phyloP scores from a whole-genome alignment of 1,140 invertebrate genomes.

The Cherax quadricarinatus region DNA sequence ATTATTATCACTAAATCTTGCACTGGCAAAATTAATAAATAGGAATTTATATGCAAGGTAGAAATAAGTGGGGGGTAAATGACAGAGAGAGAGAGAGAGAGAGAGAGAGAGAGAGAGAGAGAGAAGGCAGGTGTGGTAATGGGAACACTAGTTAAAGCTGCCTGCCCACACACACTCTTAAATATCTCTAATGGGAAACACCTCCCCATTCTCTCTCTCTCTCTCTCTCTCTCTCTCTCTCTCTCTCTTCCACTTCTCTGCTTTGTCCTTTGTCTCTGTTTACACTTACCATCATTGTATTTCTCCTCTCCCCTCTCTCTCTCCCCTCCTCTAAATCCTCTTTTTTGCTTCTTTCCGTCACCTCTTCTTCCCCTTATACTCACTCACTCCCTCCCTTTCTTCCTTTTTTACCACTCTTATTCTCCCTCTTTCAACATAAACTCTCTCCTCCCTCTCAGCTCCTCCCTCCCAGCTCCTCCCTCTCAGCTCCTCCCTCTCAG shows the following conservation, averaged over 20 bases:
- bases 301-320: not conserved
- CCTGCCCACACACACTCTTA: not conserved
- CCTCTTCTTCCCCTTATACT: not conserved
- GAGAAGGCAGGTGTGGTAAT: not conserved
- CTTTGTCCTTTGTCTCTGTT: not conserved
- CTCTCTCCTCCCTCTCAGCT: not conserved
- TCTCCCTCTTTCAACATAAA: not conserved
- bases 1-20: too few relatives aligned
- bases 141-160: not conserved
- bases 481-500: too few relatives aligned
- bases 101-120: not conserved
- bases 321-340: not conserved
- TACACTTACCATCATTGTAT: not conserved
- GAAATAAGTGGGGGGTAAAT: too few relatives aligned
- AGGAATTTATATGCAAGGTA: too few relatives aligned
- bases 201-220: not conserved
- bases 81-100: too few relatives aligned
- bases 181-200: conserved; percentile 5
- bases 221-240: conserved; percentile 1
- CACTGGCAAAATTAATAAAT: too few relatives aligned
- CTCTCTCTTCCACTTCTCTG: not conserved
- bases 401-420: not conserved
- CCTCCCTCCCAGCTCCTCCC: too few relatives aligned
- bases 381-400: not conserved
- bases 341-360: not conserved